Evolutionary conservation across 2,113 vertebrate species (phyloP), one percentile per base, ranked within the genome.

Genomic region (Chloebia gouldiae): DNA sequence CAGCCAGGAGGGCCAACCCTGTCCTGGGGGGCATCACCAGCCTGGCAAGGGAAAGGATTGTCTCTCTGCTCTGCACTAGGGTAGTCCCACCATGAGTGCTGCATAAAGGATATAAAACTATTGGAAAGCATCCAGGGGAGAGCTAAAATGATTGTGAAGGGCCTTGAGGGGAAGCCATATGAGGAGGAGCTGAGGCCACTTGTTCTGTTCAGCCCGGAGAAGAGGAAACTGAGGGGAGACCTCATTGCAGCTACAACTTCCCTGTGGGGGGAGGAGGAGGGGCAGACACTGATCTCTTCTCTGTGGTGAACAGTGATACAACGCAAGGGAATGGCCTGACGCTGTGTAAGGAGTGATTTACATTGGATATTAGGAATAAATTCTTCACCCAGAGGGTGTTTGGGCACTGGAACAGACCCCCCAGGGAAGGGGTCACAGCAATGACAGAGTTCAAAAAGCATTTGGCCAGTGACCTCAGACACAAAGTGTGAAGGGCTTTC

Each of bases 81-180:
- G 3, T 0, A 0, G 18, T 12, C 22, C 50, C 21, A 44, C 9
- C 31, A 31, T 1, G 1, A 49, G 57, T 42, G 4, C 12, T 57
- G 8, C 5, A 1, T 44, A 35, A 19, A 63, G 10, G 13, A 47
- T 31, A 8, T 40, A 31, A 40, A 79, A 65, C 14, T 57, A 15
- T 42, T 15, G 33, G 31, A 42, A 57, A 42, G 2, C 12, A 31
- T 50, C 9, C 31, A 50, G 51, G 64, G 9, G 10, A 72, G 33
- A 50, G 12, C 10, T 28, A 28, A 50, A 72, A 65, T 37, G 3
- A 14, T 44, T 44, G 8, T 44, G 37, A 73, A 57, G 8, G 33
- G 9, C 8, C 18, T 65, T 33, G 68, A 71, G 7, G 3, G 21
- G 21, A 63, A 71, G 15, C 0, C 3, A 3, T 31, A 27, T 0